Conservation (phyloP, 2,888 invertebrate genomes). For the Odontocerum albicorne region DNA sequence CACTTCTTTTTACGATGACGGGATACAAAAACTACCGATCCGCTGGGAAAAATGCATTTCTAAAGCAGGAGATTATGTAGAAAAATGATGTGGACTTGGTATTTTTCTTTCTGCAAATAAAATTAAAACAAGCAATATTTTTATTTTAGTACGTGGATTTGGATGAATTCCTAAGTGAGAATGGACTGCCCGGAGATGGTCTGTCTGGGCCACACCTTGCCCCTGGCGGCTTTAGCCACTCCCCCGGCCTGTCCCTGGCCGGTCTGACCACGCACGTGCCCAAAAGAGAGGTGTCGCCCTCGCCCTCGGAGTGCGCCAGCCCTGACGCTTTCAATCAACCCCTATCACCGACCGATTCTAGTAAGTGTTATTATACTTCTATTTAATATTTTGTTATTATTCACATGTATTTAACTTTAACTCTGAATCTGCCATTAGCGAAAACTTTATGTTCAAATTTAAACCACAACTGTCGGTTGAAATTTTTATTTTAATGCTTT, state of each 20-base stretch:
- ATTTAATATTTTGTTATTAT: neutral
- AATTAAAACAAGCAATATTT: no score
- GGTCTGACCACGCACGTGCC: slow-evolving; percentile 68
- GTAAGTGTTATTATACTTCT: slow-evolving; percentile 58
- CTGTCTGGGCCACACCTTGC: slow-evolving; percentile 64
- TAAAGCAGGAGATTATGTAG: no score
- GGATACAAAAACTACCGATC: no score
- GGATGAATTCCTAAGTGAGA: slow-evolving; percentile 95
- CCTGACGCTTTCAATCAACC: slow-evolving; percentile 87
- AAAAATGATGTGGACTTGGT: no score
- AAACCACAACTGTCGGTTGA: no score
- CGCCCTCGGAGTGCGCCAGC: slow-evolving; percentile 86
- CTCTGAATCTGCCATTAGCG: no score
- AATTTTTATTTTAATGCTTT: no score
- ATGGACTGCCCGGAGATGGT: slow-evolving; percentile 86
- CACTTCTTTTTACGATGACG: no score
- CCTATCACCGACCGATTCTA: slow-evolving; percentile 87
- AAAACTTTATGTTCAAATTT: no score
- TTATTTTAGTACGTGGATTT: slow-evolving; percentile 90
- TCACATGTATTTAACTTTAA: no score
- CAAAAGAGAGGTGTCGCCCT: slow-evolving; percentile 85
- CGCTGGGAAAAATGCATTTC: no score
- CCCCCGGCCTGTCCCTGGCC: slow-evolving; percentile 60
- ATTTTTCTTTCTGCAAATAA: no score
- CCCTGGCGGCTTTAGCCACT: slow-evolving; percentile 61